These are phyloP conservation scores for Phengaris arion DNA, from an alignment of 2,888 invertebrate genomes.

Conservation along the genomic window DNA sequence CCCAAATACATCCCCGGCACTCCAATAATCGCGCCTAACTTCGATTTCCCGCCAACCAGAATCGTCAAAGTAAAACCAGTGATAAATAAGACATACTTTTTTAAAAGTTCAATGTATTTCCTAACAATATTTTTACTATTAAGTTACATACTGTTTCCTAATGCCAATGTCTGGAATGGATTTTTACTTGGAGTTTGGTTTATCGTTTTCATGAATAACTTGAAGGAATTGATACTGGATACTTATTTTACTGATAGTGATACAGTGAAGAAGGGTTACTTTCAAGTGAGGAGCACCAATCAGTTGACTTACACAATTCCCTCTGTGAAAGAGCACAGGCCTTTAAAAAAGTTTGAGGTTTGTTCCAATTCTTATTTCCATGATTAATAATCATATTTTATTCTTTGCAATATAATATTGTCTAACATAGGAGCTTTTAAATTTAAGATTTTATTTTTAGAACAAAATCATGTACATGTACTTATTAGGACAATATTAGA, in stretches of 20 bases:
- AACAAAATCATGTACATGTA: too few species aligned
- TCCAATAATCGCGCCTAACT: conserved; percentile 46
- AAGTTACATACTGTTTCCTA: conserved; percentile 62
- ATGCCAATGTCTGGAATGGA: conserved; percentile 66
- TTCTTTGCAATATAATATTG: too few species aligned
- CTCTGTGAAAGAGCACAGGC: conserved; percentile 81
- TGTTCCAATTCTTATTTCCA: conserved; percentile 31
- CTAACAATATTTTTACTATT: conserved; percentile 59
- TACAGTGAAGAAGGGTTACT: conserved; percentile 46
- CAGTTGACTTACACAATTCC: conserved; percentile 76
- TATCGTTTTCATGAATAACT: conserved; percentile 56
- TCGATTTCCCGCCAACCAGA: conserved; percentile 59
- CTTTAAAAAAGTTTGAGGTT: conserved; percentile 81
- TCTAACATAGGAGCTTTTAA: too few species aligned
- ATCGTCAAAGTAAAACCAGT: conserved; percentile 42
- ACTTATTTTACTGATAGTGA: conserved; percentile 65
- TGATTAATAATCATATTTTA: too few species aligned
- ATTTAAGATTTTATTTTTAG: too few species aligned
- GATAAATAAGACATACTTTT: conserved; percentile 51
- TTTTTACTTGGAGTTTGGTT: conserved; percentile 71
- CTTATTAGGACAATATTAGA: too few species aligned
- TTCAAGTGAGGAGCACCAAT: conserved; percentile 54
- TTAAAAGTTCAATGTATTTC: conserved; percentile 63
- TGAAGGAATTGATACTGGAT: conserved; percentile 63
- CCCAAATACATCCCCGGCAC: conserved; percentile 39